Conservation (phyloP, 2,888 invertebrate genomes). For the Taphrorychus bicolor region DNA sequence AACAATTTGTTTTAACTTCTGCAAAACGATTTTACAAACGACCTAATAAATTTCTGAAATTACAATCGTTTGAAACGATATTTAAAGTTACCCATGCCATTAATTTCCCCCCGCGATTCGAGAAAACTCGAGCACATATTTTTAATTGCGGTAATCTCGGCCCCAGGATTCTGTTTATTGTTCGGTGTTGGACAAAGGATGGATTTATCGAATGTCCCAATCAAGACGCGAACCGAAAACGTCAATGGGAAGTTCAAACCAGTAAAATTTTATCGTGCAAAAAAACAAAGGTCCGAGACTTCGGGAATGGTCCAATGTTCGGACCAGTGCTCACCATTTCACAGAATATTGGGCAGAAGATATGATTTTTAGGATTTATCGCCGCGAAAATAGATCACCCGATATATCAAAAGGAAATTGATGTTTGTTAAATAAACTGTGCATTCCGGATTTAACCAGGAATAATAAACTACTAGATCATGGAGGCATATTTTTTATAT, state of each 20-base stretch:
- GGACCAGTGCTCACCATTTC: slow-evolving; percentile 13
- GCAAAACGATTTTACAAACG: slow-evolving; percentile 34
- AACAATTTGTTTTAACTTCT: slow-evolving; percentile 40
- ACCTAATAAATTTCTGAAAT: slow-evolving; percentile 41
- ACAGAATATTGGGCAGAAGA: slow-evolving; percentile 19
- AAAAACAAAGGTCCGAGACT: slow-evolving; percentile 11
- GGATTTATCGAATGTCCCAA: not conserved
- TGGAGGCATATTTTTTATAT: not conserved
- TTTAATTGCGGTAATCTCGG: slow-evolving; percentile 32
- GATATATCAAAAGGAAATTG: slow-evolving; percentile 1
- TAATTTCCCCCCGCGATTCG: slow-evolving; percentile 33
- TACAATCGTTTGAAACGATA: slow-evolving; percentile 37
- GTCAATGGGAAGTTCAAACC: slow-evolving; percentile 6
- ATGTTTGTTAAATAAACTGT: slow-evolving; percentile 17
- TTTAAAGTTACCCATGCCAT: slow-evolving; percentile 40
- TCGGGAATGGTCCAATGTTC: slow-evolving; percentile 11
- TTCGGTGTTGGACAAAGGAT: not conserved
- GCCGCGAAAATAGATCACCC: slow-evolving; percentile 13
- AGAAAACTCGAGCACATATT: slow-evolving; percentile 43
- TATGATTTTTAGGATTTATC: slow-evolving; percentile 26
- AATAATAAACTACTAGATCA: slow-evolving; percentile 1
- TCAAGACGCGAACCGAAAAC: not conserved
- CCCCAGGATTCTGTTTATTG: not conserved
- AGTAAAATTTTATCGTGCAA: slow-evolving; percentile 12
- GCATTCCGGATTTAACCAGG: not conserved